phyloP scores from a whole-genome alignment of 2,113 vertebrate genomes.

The Bubo scandiacus region DNA sequence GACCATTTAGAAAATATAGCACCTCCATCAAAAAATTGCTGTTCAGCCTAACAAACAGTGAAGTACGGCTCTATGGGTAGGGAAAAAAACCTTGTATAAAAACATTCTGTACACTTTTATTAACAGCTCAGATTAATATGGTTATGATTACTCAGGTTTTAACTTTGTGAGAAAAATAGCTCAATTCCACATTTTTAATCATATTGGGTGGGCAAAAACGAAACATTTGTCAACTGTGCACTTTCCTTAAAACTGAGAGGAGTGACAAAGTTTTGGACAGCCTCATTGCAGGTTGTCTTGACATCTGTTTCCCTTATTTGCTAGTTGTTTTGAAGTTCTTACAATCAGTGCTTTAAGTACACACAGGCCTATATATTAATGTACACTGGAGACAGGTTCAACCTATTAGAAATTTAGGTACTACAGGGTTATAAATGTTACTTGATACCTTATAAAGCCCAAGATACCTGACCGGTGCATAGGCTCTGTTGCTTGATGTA shows the following conservation, averaged over 20 bases:
- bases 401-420: constrained; percentile 64
- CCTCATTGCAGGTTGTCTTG: background rate
- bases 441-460: constrained; percentile 74
- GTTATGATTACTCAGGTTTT: background rate
- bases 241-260: background rate
- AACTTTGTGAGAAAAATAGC: background rate
- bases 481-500: constrained; percentile 67
- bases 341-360: constrained; percentile 29
- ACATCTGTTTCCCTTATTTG: constrained; percentile 58
- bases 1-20: background rate
- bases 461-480: constrained; percentile 60
- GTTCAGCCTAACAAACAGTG: background rate
- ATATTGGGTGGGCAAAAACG: background rate
- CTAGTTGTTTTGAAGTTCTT: constrained; percentile 46
- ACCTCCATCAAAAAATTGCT: background rate
- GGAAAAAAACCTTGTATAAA: background rate
- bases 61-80: background rate
- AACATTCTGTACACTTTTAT: background rate
- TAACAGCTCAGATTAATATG: background rate
- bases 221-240: background rate
- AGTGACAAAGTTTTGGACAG: background rate
- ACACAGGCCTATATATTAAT: constrained; percentile 53
- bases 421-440: constrained; percentile 71
- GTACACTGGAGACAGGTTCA: constrained; percentile 58
- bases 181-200: background rate